phyloP scores from a whole-genome alignment of 2,888 invertebrate species.

The Brenthis ino region DNA sequence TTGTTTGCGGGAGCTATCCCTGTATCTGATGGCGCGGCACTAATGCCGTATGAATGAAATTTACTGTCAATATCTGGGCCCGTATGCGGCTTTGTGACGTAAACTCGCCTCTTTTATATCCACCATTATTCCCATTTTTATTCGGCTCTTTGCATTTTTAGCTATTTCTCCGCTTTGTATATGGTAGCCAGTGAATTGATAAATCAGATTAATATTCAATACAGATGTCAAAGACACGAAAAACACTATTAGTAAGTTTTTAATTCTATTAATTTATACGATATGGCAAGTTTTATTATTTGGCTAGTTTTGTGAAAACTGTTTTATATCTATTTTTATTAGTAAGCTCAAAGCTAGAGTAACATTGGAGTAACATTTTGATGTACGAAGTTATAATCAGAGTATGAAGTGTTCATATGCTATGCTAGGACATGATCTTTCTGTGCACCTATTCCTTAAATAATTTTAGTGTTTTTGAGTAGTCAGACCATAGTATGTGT shows the following conservation, averaged over 20 bases:
- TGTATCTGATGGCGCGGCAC: conserved; percentile 81
- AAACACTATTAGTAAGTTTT: neutral
- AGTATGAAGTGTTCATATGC: no score
- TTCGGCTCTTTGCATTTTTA: conserved; percentile 68
- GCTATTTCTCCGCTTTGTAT: conserved; percentile 60
- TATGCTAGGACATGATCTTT: no score
- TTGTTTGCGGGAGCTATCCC: conserved; percentile 56
- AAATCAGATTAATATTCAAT: conserved; percentile 34
- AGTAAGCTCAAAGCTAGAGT: no score
- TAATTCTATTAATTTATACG: neutral
- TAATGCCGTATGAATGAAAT: conserved; percentile 82
- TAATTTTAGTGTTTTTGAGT: no score
- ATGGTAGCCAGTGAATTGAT: conserved; percentile 53
- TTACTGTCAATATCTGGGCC: conserved; percentile 83
- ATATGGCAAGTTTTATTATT: no score
- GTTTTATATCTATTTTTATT: no score
- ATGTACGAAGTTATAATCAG: no score
- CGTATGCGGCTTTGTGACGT: conserved; percentile 81
- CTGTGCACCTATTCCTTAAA: no score
- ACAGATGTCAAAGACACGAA: conserved; percentile 18
- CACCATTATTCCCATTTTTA: conserved; percentile 69
- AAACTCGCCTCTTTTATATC: conserved; percentile 78
- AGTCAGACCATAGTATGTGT: no score
- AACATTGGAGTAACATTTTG: no score
- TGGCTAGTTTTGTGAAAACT: no score